Conservation (phyloP, 2,888 invertebrate genomes). For the Doris montereyensis region DNA sequence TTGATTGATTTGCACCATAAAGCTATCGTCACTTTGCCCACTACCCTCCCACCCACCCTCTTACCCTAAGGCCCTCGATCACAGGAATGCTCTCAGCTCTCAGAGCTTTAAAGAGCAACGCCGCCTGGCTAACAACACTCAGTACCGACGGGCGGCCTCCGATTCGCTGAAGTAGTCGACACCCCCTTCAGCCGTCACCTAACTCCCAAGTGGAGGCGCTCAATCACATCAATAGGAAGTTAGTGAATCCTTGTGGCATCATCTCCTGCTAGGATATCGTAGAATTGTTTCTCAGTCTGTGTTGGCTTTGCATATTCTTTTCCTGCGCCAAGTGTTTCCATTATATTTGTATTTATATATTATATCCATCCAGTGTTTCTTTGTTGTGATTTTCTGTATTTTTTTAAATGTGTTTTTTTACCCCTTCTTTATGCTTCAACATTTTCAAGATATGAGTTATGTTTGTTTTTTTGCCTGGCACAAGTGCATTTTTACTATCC, state of each 20-base stretch:
- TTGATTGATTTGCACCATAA: too few species aligned
- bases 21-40: too few species aligned
- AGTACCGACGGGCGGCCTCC: slow-evolving; percentile 63
- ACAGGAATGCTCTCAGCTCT: slow-evolving; percentile 54
- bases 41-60: too few species aligned
- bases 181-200: slow-evolving; percentile 39
- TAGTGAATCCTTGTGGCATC: background rate
- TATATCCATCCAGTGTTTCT: too few species aligned
- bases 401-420: too few species aligned
- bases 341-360: background rate
- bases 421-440: too few species aligned
- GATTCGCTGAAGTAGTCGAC: slow-evolving; percentile 55
- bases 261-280: background rate
- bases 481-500: too few species aligned
- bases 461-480: too few species aligned
- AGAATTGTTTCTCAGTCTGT: background rate
- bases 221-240: slow-evolving; percentile 49
- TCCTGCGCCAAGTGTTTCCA: background rate
- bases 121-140: slow-evolving; percentile 49
- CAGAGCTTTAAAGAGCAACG: slow-evolving; percentile 62
- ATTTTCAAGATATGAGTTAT: too few species aligned
- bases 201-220: slow-evolving; percentile 43
- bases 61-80: too few species aligned
- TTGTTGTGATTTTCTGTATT: too few species aligned
- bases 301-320: background rate